phyloP scores from a whole-genome alignment of 2,113 vertebrate species.

The Fregetta grallaria region DNA sequence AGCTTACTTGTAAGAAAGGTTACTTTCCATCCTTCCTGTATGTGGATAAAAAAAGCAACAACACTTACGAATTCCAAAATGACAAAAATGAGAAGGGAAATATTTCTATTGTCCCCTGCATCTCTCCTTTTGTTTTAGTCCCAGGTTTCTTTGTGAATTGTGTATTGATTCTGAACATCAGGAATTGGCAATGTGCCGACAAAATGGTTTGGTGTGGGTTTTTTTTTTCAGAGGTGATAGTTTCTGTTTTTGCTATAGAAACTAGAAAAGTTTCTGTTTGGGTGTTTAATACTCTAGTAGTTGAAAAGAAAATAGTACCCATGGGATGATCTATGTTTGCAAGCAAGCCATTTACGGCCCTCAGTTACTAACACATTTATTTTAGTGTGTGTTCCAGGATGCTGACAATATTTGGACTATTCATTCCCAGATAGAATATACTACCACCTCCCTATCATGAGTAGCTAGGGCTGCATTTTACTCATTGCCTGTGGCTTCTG shows the following conservation, averaged over 20 bases:
- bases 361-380: neutral
- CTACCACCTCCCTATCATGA: neutral
- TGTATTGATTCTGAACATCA: neutral
- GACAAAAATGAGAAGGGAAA: neutral
- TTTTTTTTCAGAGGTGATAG: neutral
- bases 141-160: neutral
- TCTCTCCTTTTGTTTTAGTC: neutral
- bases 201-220: neutral
- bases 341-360: neutral
- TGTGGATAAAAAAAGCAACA: neutral
- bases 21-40: neutral
- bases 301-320: neutral
- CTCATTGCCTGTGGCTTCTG: neutral
- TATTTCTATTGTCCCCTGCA: neutral
- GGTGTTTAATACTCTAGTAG: neutral
- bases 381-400: neutral
- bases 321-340: neutral
- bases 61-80: neutral
- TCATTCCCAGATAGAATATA: neutral
- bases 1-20: neutral
- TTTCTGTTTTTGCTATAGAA: neutral
- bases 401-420: neutral
- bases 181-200: rapidly evolving
- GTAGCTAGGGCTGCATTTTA: neutral
- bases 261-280: neutral